These are phyloP conservation scores for Kryphioiulus occultus DNA, from an alignment of 2,888 invertebrate species.

Conservation along the genomic window DNA sequence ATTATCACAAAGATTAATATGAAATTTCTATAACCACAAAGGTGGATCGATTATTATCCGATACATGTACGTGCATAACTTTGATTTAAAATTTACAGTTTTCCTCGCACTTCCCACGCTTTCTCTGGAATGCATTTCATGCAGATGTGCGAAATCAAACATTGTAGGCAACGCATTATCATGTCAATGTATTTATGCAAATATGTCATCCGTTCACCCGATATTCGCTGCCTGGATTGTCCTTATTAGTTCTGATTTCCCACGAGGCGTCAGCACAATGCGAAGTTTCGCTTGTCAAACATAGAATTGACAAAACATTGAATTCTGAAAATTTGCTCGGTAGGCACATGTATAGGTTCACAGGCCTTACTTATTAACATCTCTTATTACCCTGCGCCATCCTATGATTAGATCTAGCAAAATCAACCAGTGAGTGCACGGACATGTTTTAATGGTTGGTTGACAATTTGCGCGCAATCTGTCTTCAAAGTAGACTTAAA, in stretches of 20 bases:
- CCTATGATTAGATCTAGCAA: neutral
- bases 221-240: neutral
- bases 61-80: too few relatives aligned
- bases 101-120: neutral
- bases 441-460: constrained; percentile 26
- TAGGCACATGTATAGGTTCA: neutral
- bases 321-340: neutral
- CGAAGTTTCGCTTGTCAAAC: neutral
- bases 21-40: too few relatives aligned
- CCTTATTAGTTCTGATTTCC: neutral
- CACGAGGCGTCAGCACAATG: neutral
- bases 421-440: constrained; percentile 4
- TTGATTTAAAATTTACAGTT: too few relatives aligned
- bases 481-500: constrained; percentile 27
- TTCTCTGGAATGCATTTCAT: neutral
- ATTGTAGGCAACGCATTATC: neutral
- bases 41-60: too few relatives aligned
- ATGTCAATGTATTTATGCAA: neutral
- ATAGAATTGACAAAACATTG: neutral
- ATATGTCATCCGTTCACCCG: neutral
- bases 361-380: neutral
- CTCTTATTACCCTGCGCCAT: neutral
- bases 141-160: neutral
- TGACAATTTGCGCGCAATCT: constrained; percentile 25
- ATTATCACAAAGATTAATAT: too few relatives aligned